Evolutionary conservation across 2,113 vertebrate genomes (phyloP).

Genomic region (Istiophorus platypterus): DNA sequence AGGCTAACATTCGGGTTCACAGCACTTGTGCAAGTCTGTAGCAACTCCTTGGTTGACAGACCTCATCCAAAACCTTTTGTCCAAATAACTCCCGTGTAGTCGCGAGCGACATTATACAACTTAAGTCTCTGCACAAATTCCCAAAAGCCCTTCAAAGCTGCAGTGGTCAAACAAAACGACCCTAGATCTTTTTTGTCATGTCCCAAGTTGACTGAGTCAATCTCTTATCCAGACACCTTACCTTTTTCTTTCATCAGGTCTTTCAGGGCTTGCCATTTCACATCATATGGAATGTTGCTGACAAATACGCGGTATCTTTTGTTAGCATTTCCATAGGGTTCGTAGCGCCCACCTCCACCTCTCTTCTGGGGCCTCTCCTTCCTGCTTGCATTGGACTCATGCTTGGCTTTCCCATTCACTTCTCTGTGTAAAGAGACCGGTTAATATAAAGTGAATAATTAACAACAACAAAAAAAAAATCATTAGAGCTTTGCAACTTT

Average conservation of each 20-base stretch:
- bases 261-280: slow-evolving; percentile 98
- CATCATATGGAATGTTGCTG: slow-evolving; percentile 98
- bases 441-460: background rate
- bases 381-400: slow-evolving; percentile 88
- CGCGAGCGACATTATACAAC: slow-evolving; percentile 52
- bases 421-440: slow-evolving; percentile 78
- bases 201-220: slow-evolving; percentile 3
- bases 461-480: background rate
- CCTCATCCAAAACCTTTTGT: slow-evolving; percentile 50
- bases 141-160: slow-evolving; percentile 37
- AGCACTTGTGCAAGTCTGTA: slow-evolving; percentile 62
- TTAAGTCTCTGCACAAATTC: slow-evolving; percentile 18
- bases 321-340: slow-evolving; percentile 92
- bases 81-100: slow-evolving; percentile 49
- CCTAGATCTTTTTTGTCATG: slow-evolving; percentile 8
- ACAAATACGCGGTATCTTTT: slow-evolving; percentile 96
- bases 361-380: slow-evolving; percentile 95
- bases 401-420: slow-evolving; percentile 85
- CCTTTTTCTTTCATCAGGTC: slow-evolving; percentile 99
- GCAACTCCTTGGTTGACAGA: slow-evolving; percentile 42
- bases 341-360: slow-evolving; percentile 91
- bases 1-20: slow-evolving; percentile 55
- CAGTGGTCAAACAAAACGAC: slow-evolving; percentile 60
- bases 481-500: background rate
- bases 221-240: slow-evolving; percentile 77